Percentiles rank a stretch among this genome's conserved stretches.
These are phyloP conservation scores for Heliothis peltigera DNA, from an alignment of 2,888 invertebrate species.

Conservation along the genomic window DNA sequence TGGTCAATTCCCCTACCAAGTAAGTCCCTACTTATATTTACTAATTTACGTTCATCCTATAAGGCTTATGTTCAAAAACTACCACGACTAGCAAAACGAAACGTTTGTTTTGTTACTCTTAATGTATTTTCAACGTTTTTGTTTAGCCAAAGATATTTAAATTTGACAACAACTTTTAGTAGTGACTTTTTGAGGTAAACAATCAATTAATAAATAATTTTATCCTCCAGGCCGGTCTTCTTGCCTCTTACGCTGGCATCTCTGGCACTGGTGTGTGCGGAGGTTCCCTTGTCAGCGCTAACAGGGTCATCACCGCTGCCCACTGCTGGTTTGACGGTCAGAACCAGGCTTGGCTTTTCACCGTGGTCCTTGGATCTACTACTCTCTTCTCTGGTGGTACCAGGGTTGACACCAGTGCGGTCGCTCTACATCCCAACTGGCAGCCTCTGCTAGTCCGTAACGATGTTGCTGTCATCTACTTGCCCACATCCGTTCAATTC, in stretches of 20 bases:
- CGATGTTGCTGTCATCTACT: conserved; percentile 73
- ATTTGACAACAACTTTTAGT: too few species aligned
- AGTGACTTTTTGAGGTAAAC: background rate
- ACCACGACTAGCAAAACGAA: too few species aligned
- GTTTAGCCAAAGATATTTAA: too few species aligned
- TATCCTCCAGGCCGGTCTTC: conserved; percentile 54
- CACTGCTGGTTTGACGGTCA: conserved; percentile 80
- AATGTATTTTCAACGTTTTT: too few species aligned
- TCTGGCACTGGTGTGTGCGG: conserved; percentile 70
- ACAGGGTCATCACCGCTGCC: conserved; percentile 74
- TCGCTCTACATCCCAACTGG: conserved; percentile 71
- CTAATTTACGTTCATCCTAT: too few species aligned
- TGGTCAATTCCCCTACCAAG: conserved; percentile 74
- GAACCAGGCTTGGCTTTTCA: conserved; percentile 71
- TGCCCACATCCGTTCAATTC: conserved; percentile 59
- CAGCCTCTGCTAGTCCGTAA: conserved; percentile 66
- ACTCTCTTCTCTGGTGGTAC: conserved; percentile 71
- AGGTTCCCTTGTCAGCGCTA: conserved; percentile 67
- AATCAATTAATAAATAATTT: background rate
- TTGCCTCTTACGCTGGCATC: conserved; percentile 38
- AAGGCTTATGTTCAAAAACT: too few species aligned
- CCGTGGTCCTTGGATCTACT: conserved; percentile 72
- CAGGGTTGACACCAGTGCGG: conserved; percentile 65
- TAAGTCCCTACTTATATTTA: conserved; percentile 37
- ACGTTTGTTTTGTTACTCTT: too few species aligned